Evolutionary conservation across 2,888 invertebrate species (phyloP).

Genomic region (Malacosoma neustria): DNA sequence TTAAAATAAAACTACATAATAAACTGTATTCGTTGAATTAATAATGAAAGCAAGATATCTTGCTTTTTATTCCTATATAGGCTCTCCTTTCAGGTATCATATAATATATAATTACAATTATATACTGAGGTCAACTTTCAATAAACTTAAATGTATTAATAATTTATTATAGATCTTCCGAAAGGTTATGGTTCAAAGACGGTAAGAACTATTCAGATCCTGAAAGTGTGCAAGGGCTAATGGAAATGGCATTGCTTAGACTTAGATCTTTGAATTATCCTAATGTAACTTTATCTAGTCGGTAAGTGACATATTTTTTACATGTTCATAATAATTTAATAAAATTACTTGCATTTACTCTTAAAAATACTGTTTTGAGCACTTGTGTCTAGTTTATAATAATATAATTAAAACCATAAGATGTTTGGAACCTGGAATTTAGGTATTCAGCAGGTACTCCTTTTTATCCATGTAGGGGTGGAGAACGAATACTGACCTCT

Average conservation of each 20-base stretch:
- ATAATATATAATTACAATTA: background rate
- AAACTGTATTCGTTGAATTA: too few species aligned
- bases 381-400: too few species aligned
- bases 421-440: too few species aligned
- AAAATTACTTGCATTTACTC: too few species aligned
- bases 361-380: too few species aligned
- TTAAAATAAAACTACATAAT: too few species aligned
- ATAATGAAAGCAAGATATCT: conserved; percentile 80
- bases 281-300: conserved; percentile 78
- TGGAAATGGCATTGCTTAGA: conserved; percentile 78
- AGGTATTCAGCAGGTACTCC: too few species aligned
- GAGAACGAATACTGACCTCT: too few species aligned
- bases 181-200: conserved; percentile 73
- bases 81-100: conserved; percentile 81
- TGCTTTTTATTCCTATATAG: conserved; percentile 84
- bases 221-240: conserved; percentile 80
- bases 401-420: too few species aligned
- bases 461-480: too few species aligned
- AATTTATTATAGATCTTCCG: conserved; percentile 76
- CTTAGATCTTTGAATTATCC: conserved; percentile 75
- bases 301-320: conserved; percentile 72
- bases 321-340: too few species aligned
- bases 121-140: background rate
- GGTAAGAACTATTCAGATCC: conserved; percentile 73
- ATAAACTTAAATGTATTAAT: background rate